Evolutionary conservation across 2,888 invertebrate genomes (phyloP).

Genomic region (Agrochola circellaris): DNA sequence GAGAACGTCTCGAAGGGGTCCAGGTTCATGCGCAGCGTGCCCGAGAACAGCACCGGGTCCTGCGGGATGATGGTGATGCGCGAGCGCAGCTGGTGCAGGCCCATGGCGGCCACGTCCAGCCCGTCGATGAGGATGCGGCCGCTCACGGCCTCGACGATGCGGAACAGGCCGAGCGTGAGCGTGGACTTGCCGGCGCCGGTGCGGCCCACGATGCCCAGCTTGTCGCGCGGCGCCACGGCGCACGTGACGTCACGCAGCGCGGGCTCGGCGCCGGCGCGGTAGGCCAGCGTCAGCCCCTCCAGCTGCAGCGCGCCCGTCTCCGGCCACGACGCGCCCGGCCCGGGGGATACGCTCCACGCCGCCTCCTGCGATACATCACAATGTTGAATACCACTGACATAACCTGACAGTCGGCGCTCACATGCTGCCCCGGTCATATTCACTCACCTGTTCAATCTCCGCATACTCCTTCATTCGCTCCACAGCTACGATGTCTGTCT

Average conservation of each 20-base stretch:
- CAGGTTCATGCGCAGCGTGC: constrained; percentile 96
- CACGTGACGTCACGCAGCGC: constrained; percentile 96
- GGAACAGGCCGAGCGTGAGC: constrained; percentile 95
- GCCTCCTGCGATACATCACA: constrained; percentile 91
- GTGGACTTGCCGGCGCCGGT: constrained; percentile 98
- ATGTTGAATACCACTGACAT: not conserved
- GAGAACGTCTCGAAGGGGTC: constrained; percentile 96
- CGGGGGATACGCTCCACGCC: constrained; percentile 92
- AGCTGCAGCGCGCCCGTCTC: constrained; percentile 94
- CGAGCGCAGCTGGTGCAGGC: constrained; percentile 96
- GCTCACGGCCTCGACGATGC: constrained; percentile 93
- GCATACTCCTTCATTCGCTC: constrained; percentile 99
- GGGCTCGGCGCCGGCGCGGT: constrained; percentile 96
- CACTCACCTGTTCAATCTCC: constrained; percentile 93
- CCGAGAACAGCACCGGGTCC: constrained; percentile 98
- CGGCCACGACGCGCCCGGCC: constrained; percentile 95
- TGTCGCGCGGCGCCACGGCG: constrained; percentile 95
- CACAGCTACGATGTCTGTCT: constrained; percentile 99
- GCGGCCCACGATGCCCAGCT: constrained; percentile 97
- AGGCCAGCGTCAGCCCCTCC: constrained; percentile 95
- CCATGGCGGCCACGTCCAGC: constrained; percentile 94
- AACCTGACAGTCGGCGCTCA: not conserved
- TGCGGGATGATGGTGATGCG: constrained; percentile 97
- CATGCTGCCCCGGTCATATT: not conserved
- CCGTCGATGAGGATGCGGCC: constrained; percentile 96